phyloP scores from a whole-genome alignment of 2,888 invertebrate species.

The Palloptera scutellata region DNA sequence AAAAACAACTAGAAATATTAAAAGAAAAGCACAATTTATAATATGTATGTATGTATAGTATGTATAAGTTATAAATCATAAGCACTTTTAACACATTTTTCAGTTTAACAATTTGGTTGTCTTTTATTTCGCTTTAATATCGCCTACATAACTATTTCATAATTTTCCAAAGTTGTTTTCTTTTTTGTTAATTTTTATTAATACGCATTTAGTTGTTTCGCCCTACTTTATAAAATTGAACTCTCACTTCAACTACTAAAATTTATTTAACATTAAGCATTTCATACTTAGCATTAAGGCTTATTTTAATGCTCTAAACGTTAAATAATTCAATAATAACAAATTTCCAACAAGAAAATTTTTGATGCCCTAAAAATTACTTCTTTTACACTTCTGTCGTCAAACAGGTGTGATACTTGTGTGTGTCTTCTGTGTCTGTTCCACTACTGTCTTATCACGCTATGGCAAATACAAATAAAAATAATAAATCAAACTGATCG shows the following conservation, averaged over 20 bases:
- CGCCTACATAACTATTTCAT: not conserved
- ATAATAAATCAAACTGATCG: no score
- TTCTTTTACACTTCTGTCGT: slow-evolving; percentile 20
- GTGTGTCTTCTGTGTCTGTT: slow-evolving; percentile 7
- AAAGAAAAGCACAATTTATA: no score
- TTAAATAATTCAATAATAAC: no score
- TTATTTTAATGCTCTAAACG: not conserved
- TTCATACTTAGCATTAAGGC: not conserved
- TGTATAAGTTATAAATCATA: no score
- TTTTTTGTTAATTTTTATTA: slow-evolving; percentile 1
- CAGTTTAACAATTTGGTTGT: not conserved
- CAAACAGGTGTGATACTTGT: slow-evolving; percentile 35
- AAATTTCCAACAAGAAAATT: no score
- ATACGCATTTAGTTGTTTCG: no score
- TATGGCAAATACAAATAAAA: no score
- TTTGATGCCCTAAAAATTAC: not conserved
- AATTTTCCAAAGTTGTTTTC: slow-evolving; percentile 6
- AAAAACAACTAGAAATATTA: not conserved
- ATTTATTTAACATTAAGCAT: not conserved
- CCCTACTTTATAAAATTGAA: not conserved
- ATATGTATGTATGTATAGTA: no score
- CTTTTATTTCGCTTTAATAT: not conserved
- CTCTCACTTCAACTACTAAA: no score
- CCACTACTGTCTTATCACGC: no score
- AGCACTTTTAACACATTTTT: not conserved